Conservation (phyloP, 2,797 vertebrate species). For the Etheostoma nigrum region DNA sequence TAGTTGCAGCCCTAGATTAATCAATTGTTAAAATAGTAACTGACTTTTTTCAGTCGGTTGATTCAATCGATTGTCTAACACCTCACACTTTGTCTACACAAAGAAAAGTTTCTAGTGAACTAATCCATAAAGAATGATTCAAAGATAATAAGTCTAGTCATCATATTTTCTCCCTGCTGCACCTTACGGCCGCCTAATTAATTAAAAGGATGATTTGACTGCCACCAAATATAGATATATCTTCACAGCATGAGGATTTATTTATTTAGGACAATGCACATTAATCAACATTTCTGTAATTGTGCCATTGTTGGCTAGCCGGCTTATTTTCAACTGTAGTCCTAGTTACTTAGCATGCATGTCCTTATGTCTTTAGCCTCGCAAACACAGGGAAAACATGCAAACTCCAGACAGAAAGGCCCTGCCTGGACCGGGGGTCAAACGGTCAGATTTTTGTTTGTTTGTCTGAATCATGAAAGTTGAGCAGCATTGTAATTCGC, state of each 20-base stretch:
- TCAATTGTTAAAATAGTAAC: no score
- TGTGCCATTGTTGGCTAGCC: no score
- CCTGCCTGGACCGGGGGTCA: no score
- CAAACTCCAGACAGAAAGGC: no score
- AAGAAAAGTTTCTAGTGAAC: neutral
- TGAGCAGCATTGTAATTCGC: constrained; percentile 17
- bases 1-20: no score
- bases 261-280: no score
- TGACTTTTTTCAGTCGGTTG: neutral
- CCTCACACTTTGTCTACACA: neutral
- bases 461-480: constrained; percentile 24
- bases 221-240: neutral
- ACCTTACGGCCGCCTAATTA: neutral
- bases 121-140: neutral
- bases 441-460: constrained; percentile 18
- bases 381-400: no score
- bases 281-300: no score
- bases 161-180: constrained; percentile 7
- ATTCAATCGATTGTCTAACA: neutral
- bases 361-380: no score
- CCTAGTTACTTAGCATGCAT: no score
- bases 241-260: neutral
- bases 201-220: neutral
- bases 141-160: neutral
- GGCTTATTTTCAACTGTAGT: no score